These are phyloP conservation scores for Serrognathus titanus DNA, from an alignment of 2,888 invertebrate genomes.

Conservation along the genomic window DNA sequence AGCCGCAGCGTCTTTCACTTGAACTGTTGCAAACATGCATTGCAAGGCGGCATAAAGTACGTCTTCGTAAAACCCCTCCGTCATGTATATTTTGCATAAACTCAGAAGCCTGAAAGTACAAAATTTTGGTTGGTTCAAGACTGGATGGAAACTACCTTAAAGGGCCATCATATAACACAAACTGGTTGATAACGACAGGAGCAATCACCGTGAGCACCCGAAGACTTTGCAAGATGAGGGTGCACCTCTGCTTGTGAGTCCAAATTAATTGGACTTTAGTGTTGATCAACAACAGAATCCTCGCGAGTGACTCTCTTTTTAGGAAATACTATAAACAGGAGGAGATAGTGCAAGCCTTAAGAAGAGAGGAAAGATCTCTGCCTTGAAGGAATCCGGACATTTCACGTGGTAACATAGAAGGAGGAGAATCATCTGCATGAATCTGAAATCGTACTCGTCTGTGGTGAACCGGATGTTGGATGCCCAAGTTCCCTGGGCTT, in stretches of 20 bases:
- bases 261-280: slow-evolving; percentile 6
- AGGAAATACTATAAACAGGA: too few relatives aligned
- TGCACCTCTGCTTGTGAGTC: slow-evolving; percentile 8
- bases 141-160: neutral
- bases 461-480: slow-evolving; percentile 28
- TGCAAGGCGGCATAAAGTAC: neutral
- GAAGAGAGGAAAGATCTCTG: neutral
- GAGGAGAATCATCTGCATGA: slow-evolving; percentile 40
- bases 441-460: slow-evolving; percentile 35
- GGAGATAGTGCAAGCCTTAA: neutral
- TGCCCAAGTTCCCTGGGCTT: slow-evolving; percentile 34
- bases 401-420: slow-evolving; percentile 30
- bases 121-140: neutral
- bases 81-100: neutral
- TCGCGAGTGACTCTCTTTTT: too few relatives aligned
- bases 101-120: neutral
- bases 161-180: slow-evolving; percentile 5
- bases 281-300: slow-evolving; percentile 6
- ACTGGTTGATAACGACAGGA: slow-evolving; percentile 3
- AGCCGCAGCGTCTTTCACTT: neutral
- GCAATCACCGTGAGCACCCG: slow-evolving; percentile 1
- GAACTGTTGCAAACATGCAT: neutral
- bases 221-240: slow-evolving; percentile 3
- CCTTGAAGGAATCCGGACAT: neutral
- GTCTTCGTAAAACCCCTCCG: neutral